Evolutionary conservation across 2,113 vertebrate species (phyloP).

Genomic region (Aspidoscelis tigris): DNA sequence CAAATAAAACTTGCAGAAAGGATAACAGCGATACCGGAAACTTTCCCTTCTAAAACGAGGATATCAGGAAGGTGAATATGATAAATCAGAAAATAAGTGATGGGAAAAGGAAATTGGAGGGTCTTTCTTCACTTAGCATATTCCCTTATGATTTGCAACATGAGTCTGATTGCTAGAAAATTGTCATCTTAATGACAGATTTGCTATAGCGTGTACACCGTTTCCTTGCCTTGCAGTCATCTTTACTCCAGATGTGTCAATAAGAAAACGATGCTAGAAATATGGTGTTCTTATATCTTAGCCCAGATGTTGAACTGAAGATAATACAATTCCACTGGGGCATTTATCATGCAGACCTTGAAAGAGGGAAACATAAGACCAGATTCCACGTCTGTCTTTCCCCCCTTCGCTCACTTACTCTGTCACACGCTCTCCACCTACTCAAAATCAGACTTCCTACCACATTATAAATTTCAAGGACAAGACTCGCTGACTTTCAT

Average conservation of each 20-base stretch:
- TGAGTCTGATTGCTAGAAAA: slow-evolving; percentile 44
- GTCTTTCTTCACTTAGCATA: slow-evolving; percentile 25
- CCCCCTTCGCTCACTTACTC: not conserved
- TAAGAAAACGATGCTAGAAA: slow-evolving; percentile 46
- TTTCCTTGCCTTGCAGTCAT: slow-evolving; percentile 37
- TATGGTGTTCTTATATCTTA: slow-evolving; percentile 51
- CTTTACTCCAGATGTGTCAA: slow-evolving; percentile 33
- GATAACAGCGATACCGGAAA: slow-evolving; percentile 25
- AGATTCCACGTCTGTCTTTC: slow-evolving; percentile 8
- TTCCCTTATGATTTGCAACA: slow-evolving; percentile 10
- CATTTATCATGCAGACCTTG: not conserved
- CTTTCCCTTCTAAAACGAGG: slow-evolving; percentile 46
- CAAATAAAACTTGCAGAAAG: slow-evolving; percentile 25
- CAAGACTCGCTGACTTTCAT: slow-evolving; percentile 56
- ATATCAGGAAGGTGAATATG: slow-evolving; percentile 36
- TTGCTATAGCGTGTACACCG: slow-evolving; percentile 24
- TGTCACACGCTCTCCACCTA: not conserved
- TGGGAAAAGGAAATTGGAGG: slow-evolving; percentile 48
- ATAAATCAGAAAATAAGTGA: slow-evolving; percentile 58
- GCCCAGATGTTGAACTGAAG: slow-evolving; percentile 43
- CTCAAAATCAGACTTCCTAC: slow-evolving; percentile 46
- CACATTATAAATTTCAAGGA: slow-evolving; percentile 56
- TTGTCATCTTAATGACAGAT: slow-evolving; percentile 34
- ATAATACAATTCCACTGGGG: slow-evolving; percentile 41
- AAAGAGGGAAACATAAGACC: slow-evolving; percentile 7